A percentile compares a stretch with the other conserved stretches of the same genome.
Evolutionary conservation across 2,888 invertebrate species (phyloP).

Genomic region (Leistus spinibarbis): DNA sequence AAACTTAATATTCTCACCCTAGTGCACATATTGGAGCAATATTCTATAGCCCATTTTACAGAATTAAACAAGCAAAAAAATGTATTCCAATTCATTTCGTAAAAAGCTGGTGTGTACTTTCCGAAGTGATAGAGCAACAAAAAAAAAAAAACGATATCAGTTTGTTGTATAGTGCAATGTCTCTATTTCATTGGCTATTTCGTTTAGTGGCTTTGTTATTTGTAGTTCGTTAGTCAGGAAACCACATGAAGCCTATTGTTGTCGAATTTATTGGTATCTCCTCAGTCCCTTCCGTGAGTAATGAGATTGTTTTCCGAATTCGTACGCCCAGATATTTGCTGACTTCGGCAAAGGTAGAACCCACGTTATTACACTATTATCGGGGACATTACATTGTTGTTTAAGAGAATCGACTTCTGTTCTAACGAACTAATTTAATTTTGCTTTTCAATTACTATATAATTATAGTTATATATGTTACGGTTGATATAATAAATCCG

Average conservation of each 20-base stretch:
- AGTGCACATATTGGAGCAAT: too few relatives aligned
- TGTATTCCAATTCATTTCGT: not conserved
- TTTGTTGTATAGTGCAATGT: not conserved
- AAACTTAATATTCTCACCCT: too few relatives aligned
- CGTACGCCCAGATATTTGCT: not conserved
- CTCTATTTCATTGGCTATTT: slow-evolving; percentile 9
- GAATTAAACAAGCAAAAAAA: not conserved
- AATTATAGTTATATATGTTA: too few relatives aligned
- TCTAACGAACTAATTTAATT: too few relatives aligned
- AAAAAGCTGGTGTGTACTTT: not conserved
- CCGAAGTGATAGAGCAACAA: not conserved
- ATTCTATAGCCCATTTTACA: not conserved
- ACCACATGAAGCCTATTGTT: slow-evolving; percentile 6
- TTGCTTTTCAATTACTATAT: too few relatives aligned
- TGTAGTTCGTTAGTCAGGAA: slow-evolving; percentile 18
- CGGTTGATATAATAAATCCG: too few relatives aligned
- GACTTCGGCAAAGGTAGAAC: not conserved
- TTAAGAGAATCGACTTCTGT: too few relatives aligned
- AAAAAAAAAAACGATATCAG: not conserved
- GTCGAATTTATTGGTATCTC: slow-evolving; percentile 15
- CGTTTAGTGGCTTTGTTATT: slow-evolving; percentile 25
- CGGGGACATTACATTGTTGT: not conserved
- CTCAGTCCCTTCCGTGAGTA: not conserved
- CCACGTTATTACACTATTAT: too few relatives aligned
- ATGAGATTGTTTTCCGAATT: slow-evolving; percentile 18